Percentiles rank a stretch among this genome's conserved stretches.
Conservation (phyloP, 2,113 vertebrate genomes). For the Marcusenius ussheri region DNA sequence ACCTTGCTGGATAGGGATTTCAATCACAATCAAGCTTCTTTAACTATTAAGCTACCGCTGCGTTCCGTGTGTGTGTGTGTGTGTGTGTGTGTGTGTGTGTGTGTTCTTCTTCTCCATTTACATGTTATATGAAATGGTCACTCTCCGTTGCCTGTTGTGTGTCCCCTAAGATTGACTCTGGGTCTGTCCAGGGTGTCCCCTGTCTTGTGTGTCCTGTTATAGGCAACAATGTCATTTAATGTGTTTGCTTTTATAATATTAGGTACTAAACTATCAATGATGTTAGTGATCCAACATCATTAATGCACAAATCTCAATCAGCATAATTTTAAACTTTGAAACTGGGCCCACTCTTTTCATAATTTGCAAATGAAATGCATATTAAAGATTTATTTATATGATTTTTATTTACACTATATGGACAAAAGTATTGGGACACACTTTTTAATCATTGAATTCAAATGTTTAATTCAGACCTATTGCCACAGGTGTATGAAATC, state of each 20-base stretch:
- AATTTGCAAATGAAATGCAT: neutral
- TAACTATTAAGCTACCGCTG: too few relatives aligned
- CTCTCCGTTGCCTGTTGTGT: neutral
- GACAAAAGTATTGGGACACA: neutral
- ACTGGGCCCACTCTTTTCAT: neutral
- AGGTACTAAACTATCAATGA: neutral
- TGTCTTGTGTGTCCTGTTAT: neutral
- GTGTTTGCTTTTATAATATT: neutral
- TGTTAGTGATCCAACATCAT: neutral
- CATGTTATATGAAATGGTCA: neutral
- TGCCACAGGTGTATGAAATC: neutral
- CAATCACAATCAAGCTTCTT: too few relatives aligned
- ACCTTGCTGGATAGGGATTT: too few relatives aligned
- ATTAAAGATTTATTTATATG: neutral
- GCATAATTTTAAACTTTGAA: neutral
- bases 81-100: neutral
- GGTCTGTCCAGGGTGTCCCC: neutral
- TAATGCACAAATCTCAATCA: neutral
- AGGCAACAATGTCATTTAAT: neutral
- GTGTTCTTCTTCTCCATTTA: neutral
- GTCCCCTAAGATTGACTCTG: neutral
- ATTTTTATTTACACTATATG: neutral
- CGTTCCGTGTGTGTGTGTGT: too few relatives aligned
- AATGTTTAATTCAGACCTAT: neutral
- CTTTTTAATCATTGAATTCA: neutral